A percentile compares a stretch with the other conserved stretches of the same genome.
These are phyloP conservation scores for Apodemus agrarius DNA, from an alignment of 2,797 vertebrate species.

Conservation along the genomic window DNA sequence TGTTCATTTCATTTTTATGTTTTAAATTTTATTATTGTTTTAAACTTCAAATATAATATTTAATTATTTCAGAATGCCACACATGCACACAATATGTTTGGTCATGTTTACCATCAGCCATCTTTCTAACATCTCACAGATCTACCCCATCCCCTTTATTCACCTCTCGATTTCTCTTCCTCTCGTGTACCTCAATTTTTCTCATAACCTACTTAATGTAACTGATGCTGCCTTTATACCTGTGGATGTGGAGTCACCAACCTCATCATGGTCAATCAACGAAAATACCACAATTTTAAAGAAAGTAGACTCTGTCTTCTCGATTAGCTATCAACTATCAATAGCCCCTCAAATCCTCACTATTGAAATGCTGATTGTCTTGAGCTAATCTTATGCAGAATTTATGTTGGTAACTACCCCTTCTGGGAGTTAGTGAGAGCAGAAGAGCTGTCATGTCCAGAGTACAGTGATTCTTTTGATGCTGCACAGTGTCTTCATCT, in stretches of 20 bases:
- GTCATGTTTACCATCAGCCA: neutral
- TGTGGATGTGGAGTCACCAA: no score
- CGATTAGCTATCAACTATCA: neutral
- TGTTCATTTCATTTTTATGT: neutral
- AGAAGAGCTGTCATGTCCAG: neutral
- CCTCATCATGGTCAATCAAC: neutral
- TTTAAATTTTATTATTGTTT: neutral
- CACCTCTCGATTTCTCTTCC: no score
- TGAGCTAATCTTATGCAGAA: neutral
- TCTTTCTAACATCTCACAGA: neutral
- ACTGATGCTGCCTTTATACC: neutral
- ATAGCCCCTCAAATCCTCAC: neutral
- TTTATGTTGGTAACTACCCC: no score
- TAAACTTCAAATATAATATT: neutral
- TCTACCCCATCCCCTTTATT: no score
- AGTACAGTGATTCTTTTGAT: neutral
- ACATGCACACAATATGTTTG: neutral
- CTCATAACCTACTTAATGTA: neutral
- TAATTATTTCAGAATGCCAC: neutral
- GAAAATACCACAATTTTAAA: neutral
- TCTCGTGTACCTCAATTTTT: neutral
- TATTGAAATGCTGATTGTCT: neutral
- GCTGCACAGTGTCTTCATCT: no score
- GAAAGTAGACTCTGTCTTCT: neutral
- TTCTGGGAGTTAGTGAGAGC: neutral